These are phyloP conservation scores for Holotrichia oblita DNA, from an alignment of 1,140 invertebrate species.

Conservation along the genomic window DNA sequence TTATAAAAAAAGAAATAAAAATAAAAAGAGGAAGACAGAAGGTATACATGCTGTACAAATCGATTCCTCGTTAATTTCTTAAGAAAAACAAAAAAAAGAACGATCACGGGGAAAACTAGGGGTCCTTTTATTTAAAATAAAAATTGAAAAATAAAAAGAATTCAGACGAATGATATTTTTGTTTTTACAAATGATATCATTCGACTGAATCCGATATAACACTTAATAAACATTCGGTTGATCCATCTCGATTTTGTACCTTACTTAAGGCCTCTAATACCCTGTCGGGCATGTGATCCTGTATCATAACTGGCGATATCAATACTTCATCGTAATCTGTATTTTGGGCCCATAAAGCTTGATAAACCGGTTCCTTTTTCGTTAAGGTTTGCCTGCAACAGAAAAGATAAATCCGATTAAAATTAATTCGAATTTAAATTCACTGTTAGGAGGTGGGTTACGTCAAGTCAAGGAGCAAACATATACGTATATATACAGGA, in stretches of 20 bases:
- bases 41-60: neutral
- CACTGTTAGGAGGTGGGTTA: no score
- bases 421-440: no score
- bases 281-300: constrained; percentile 94
- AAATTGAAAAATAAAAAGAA: neutral
- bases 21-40: neutral
- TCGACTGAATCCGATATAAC: neutral
- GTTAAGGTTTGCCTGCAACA: constrained; percentile 72
- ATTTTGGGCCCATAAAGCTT: constrained; percentile 89
- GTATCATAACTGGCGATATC: constrained; percentile 91
- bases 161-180: no score
- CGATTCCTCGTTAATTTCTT: neutral
- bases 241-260: constrained; percentile 65
- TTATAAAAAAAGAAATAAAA: neutral
- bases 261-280: constrained; percentile 87
- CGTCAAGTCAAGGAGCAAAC: neutral
- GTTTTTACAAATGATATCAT: no score
- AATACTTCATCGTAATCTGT: constrained; percentile 90
- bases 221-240: constrained; percentile 27
- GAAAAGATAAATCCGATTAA: constrained; percentile 37
- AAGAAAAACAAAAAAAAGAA: neutral
- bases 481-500: no score
- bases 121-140: no score
- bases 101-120: no score
- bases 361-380: constrained; percentile 83